phyloP scores from a whole-genome alignment of 2,888 invertebrate species.

The Nephrotoma appendiculata region DNA sequence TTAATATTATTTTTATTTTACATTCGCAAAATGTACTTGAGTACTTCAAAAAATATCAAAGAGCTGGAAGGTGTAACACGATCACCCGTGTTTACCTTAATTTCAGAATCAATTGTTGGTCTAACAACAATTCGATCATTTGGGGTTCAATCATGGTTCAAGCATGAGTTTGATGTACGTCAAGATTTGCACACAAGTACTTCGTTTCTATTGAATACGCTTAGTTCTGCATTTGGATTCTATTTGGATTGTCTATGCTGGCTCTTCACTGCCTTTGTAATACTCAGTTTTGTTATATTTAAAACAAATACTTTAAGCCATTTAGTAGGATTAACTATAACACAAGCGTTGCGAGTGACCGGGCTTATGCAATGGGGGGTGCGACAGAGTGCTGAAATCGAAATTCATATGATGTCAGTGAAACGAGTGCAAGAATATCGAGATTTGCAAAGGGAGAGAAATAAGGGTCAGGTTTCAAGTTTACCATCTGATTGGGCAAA shows the following conservation, averaged over 20 bases:
- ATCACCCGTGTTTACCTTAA: conserved; percentile 84
- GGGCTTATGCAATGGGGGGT: conserved; percentile 52
- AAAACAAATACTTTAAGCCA: conserved; percentile 38
- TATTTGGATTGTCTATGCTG: conserved; percentile 58
- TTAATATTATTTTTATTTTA: conserved; percentile 47
- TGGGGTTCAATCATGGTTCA: conserved; percentile 50
- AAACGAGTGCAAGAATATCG: conserved; percentile 60
- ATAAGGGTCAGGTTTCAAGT: conserved; percentile 23
- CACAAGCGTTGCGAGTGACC: conserved; percentile 34
- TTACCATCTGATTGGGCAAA: conserved; percentile 45
- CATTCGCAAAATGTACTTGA: conserved; percentile 51
- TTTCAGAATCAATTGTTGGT: conserved; percentile 75
- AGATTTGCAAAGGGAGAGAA: conserved; percentile 33
- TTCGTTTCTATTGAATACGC: conserved; percentile 17
- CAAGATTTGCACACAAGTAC: conserved; percentile 40
- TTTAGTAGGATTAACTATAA: conserved; percentile 37
- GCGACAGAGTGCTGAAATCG: conserved; percentile 54
- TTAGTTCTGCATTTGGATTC: conserved; percentile 49
- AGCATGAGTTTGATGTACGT: conserved; percentile 56
- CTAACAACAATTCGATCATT: conserved; percentile 75
- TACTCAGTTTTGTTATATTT: conserved; percentile 44
- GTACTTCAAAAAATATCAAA: conserved; percentile 60
- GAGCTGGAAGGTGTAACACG: conserved; percentile 56
- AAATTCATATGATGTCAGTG: conserved; percentile 49
- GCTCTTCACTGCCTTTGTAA: conserved; percentile 46